Base-by-base conservation (phyloP, 2,797 vertebrate genomes). In the Coregonus ussuriensis region DNA sequence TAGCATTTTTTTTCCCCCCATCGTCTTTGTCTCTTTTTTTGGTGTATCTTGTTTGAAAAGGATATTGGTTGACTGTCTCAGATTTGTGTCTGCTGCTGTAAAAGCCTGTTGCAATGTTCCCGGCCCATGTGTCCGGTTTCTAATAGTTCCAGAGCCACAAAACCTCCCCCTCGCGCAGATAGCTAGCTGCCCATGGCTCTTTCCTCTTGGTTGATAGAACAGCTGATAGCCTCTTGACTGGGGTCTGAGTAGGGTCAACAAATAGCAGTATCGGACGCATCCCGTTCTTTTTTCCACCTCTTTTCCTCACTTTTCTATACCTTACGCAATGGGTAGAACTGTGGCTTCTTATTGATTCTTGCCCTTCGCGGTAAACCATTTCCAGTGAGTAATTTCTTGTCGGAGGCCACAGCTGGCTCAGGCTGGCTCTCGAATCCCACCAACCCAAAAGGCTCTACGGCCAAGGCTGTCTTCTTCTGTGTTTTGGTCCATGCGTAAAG, bases 321-420 rank as follows among this genome's bases (percentile, higher is more conserved):
- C 14, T 63, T 51, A 68, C 51, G 59, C 59, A 25, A 18, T 35
- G 53, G 37, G 76, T 18, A 72, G 56, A 13, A 31, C 6, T 53
- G 25, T 63, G 37, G 1, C 29, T 16, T 67, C 14, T 5, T 33
- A 77, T 65, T 13, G 56, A 71, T 72, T 29, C 4, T 51, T 41
- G 53, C 29, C 31, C 47, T 63, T 52, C 21, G 63, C 54, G 31
- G 7, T 76, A 54, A 54, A 69, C 74, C 18, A 56, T 69, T 71
- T 71, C 56, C 70, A 54, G 66, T n/a, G 65, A n/a, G 15, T 35
- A 16, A 54, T 71, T 47, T 56, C 18, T 35, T 25, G 15, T 14
- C 7, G 13, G 16, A 29, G 67, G 25, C 3, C 37, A 15, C 65
- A 75, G 63, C 63, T 75, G 47, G 25, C 63, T 16, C 25, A 9